phyloP scores from a whole-genome alignment of 2,113 vertebrate genomes.

The Etheostoma cragini region DNA sequence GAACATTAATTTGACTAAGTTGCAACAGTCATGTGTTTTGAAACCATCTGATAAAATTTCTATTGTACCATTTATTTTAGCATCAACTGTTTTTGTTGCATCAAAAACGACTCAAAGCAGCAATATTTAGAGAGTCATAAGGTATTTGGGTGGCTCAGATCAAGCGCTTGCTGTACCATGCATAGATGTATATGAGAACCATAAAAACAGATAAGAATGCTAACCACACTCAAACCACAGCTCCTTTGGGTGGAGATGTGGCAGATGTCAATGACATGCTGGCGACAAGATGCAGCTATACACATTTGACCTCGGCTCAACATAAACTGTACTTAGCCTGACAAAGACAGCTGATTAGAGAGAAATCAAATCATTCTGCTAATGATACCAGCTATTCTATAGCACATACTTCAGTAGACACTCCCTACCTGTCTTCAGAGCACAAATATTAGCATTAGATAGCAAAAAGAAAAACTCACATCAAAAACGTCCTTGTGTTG shows the following conservation, averaged over 20 bases:
- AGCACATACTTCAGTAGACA: constrained; percentile 3
- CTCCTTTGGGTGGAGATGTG: background rate
- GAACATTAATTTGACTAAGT: background rate
- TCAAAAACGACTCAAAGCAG: background rate
- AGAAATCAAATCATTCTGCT: constrained; percentile 27
- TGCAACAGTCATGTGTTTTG: background rate
- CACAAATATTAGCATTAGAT: constrained; percentile 62
- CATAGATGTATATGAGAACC: constrained; percentile 1
- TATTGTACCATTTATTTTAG: background rate
- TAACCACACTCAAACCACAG: background rate
- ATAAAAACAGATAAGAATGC: background rate
- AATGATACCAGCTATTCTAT: constrained; percentile 22
- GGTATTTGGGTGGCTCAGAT: background rate
- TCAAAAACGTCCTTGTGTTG: constrained; percentile 63
- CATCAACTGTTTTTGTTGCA: no score
- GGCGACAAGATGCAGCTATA: constrained; percentile 16
- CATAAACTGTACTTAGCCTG: constrained; percentile 36
- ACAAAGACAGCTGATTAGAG: constrained; percentile 39
- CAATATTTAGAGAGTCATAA: background rate
- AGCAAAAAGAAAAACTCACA: constrained; percentile 65
- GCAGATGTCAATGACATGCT: constrained; percentile 51
- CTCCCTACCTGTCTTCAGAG: constrained; percentile 17
- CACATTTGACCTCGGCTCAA: constrained; percentile 24
- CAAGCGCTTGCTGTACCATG: background rate
- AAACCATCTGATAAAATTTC: background rate